Percentiles rank a stretch among this genome's conserved stretches.
Evolutionary conservation across 30 jellyfish, hydroid and myxozoan genomes (phyloP).

Genomic region (Calvadosia cruxmelitensis): DNA sequence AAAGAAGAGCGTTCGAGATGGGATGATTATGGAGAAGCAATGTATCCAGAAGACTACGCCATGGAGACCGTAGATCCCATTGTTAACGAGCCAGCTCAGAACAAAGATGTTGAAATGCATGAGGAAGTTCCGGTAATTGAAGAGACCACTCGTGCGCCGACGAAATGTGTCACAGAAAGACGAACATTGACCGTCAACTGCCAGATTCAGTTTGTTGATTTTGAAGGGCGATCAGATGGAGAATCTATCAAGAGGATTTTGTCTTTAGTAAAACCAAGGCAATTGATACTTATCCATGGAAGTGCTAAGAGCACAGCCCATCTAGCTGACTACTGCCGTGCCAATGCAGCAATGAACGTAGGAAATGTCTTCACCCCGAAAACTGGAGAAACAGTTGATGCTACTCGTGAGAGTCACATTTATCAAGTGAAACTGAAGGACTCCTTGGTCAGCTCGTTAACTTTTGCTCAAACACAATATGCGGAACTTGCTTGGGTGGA

Average conservation of each 20-base stretch:
- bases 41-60: neutral
- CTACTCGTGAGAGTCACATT: slow-evolving; percentile 93
- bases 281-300: slow-evolving; percentile 72
- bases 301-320: slow-evolving; percentile 59
- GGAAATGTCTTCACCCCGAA: slow-evolving; percentile 62
- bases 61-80: neutral
- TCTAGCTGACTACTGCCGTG: slow-evolving; percentile 54
- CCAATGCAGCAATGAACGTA: slow-evolving; percentile 40
- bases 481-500: slow-evolving; percentile 98
- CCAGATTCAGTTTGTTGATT: slow-evolving; percentile 70
- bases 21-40: slow-evolving; percentile 91
- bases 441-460: slow-evolving; percentile 83
- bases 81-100: neutral
- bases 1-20: slow-evolving; percentile 81
- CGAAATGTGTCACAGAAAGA: slow-evolving; percentile 52
- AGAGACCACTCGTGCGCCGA: slow-evolving; percentile 40
- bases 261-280: slow-evolving; percentile 92
- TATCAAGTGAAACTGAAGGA: slow-evolving; percentile 92
- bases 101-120: neutral
- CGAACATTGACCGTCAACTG: slow-evolving; percentile 57
- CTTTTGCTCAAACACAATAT: slow-evolving; percentile 72
- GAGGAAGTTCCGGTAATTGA: neutral
- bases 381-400: slow-evolving; percentile 73
- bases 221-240: slow-evolving; percentile 97
- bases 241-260: slow-evolving; percentile 82